These are phyloP conservation scores for Typhlomys cinereus DNA, from an alignment of 2,113 vertebrate genomes.

Conservation along the genomic window DNA sequence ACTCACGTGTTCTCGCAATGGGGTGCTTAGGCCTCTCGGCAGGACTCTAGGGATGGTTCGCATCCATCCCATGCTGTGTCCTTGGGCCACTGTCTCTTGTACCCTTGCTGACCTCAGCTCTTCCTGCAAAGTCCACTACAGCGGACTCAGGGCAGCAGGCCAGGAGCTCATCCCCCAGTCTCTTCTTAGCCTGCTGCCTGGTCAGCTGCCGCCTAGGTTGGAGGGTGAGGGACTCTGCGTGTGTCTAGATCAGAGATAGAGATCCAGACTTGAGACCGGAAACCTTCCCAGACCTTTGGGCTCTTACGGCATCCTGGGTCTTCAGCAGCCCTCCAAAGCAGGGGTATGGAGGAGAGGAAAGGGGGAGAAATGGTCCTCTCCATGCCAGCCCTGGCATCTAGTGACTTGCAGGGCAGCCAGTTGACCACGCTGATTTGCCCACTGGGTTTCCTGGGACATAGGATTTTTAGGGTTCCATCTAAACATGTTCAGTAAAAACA, in stretches of 20 bases:
- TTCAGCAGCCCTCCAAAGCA: background rate
- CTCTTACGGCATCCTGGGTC: no score
- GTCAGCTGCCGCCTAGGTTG: background rate
- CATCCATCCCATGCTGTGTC: background rate
- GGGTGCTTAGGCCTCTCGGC: background rate
- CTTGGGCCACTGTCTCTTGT: background rate
- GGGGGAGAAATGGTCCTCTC: background rate
- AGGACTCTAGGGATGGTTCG: rapidly evolving
- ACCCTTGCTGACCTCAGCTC: no score
- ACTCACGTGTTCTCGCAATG: background rate
- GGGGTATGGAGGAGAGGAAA: rapidly evolving
- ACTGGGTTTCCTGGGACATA: background rate
- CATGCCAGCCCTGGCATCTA: background rate
- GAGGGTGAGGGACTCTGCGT: background rate
- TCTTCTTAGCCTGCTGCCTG: background rate
- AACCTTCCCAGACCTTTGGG: background rate
- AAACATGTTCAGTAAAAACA: background rate
- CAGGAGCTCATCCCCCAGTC: rapidly evolving
- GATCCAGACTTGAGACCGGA: background rate
- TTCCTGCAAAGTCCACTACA: background rate
- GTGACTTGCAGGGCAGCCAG: background rate
- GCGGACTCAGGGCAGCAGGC: background rate
- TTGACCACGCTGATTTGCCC: background rate
- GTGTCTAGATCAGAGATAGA: no score
- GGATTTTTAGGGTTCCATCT: background rate